Base-by-base conservation (phyloP, 2,113 vertebrate species). In the Ammospiza nelsoni region DNA sequence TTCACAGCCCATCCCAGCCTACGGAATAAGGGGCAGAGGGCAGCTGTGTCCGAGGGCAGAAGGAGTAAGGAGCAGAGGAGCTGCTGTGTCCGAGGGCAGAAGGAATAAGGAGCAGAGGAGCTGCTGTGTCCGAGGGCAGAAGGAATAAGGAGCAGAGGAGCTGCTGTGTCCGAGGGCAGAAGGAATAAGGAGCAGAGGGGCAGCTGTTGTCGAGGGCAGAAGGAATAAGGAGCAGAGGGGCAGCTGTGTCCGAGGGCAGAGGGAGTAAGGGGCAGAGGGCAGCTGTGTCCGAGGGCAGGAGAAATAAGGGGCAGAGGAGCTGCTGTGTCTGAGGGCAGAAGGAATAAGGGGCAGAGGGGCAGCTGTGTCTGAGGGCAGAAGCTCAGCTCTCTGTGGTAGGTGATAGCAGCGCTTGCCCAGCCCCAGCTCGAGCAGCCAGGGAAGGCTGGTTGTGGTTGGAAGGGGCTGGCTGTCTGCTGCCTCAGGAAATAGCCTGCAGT, bases 381-480 rank as follows among this genome's bases (percentile, higher is more conserved):
- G 49, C 33, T 51, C 68, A 54, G 61, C 48, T 55, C 62, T 52
- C 39, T 33, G 51, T 76, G 77, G 57, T 71, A 15, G 66, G 35
- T 66, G 6, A 10, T 31, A 35, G 39, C 69, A 78, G 46, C 0
- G 1, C 14, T 58, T 37, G 13, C 15, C 51, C 43, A 71, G 39
- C 57, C n/a, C 39, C 43, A 28, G 0, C 75, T 65, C 0, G 3
- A 29, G 41, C 80, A 73, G 83, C n/a, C 3, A 0, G 44, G 25
- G 41, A 58, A 24, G 49, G 28, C 57, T 65, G 61, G 48, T 24
- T 41, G 63, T 46, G 66, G 7, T 24, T 80, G 67, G 44, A 25
- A 51, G 25, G 51, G 52, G 23, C n/a, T 49, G 63, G 43, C 25
- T 67, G 86, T 41, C 80, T 72, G 71, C 84, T 79, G 59, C 77